These are phyloP conservation scores for Callipepla californica DNA, from an alignment of 2,113 vertebrate species.

Conservation along the genomic window DNA sequence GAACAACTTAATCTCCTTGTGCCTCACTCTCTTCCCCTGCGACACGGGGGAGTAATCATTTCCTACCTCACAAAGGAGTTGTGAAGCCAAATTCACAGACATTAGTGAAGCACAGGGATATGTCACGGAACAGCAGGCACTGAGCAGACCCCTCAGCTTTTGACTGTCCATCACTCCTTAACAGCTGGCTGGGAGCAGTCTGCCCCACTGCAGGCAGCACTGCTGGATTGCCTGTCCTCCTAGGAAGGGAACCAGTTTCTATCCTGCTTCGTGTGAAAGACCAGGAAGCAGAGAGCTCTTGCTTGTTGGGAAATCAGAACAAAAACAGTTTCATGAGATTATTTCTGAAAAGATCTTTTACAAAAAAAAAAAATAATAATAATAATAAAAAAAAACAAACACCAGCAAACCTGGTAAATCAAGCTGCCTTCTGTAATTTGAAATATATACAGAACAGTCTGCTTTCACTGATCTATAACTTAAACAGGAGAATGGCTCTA, in stretches of 20 bases:
- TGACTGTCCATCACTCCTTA: neutral
- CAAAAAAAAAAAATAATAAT: neutral
- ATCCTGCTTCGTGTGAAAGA: neutral
- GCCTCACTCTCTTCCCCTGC: neutral
- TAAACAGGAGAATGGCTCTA: neutral
- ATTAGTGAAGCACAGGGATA: accelerated
- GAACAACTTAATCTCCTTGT: neutral
- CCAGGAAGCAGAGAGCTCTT: neutral
- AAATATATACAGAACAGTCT: neutral
- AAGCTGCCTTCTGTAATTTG: neutral
- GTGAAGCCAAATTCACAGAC: neutral
- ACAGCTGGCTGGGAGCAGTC: neutral
- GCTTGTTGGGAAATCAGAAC: neutral
- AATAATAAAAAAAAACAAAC: neutral
- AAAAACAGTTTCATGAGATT: neutral
- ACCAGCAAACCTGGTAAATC: neutral
- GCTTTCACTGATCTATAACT: neutral
- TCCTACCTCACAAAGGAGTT: constrained; percentile 25
- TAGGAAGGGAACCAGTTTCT: neutral
- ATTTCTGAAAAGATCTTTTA: neutral
- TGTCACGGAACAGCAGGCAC: neutral
- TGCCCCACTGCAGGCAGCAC: neutral
- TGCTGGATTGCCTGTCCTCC: neutral
- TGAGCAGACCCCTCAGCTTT: neutral
- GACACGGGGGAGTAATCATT: neutral